Evolutionary conservation across 2,888 invertebrate species (phyloP).

Genomic region (Cryptus armator): DNA sequence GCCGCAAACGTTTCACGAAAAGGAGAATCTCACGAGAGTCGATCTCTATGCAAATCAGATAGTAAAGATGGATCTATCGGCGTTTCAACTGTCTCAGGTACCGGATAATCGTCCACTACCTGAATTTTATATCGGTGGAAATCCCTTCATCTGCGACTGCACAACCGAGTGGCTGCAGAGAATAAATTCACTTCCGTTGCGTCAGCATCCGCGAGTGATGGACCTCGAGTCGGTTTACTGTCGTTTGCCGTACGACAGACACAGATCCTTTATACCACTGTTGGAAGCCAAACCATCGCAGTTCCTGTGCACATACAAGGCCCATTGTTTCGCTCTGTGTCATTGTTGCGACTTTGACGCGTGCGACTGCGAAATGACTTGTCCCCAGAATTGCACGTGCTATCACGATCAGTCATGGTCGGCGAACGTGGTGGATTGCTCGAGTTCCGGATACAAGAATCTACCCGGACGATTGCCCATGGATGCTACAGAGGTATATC

Average conservation of each 20-base stretch:
- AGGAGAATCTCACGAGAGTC: constrained; percentile 94
- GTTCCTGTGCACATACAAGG: constrained; percentile 96
- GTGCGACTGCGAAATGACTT: constrained; percentile 99
- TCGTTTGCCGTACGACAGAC: constrained; percentile 93
- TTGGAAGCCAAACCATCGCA: constrained; percentile 95
- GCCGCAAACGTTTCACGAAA: constrained; percentile 95
- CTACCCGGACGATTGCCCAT: constrained; percentile 96
- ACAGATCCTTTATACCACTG: constrained; percentile 93
- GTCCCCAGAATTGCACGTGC: constrained; percentile 97
- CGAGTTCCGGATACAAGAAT: constrained; percentile 91
- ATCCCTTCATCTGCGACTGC: constrained; percentile 97
- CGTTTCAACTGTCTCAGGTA: constrained; percentile 93
- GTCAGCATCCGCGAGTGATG: constrained; percentile 96
- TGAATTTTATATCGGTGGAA: constrained; percentile 97
- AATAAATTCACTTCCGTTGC: constrained; percentile 93
- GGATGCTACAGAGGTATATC: constrained; percentile 97
- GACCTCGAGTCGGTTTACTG: constrained; percentile 96
- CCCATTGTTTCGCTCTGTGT: constrained; percentile 97
- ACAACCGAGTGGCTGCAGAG: constrained; percentile 98
- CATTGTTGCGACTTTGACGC: constrained; percentile 99
- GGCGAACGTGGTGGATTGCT: constrained; percentile 97
- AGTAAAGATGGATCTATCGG: constrained; percentile 95
- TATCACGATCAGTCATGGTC: constrained; percentile 98
- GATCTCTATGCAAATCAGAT: constrained; percentile 97
- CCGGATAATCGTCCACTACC: constrained; percentile 92